A percentile compares a stretch with the other conserved stretches of the same genome.
These are phyloP conservation scores for Tetheella fluctuosa DNA, from an alignment of 2,888 invertebrate species.

Conservation along the genomic window DNA sequence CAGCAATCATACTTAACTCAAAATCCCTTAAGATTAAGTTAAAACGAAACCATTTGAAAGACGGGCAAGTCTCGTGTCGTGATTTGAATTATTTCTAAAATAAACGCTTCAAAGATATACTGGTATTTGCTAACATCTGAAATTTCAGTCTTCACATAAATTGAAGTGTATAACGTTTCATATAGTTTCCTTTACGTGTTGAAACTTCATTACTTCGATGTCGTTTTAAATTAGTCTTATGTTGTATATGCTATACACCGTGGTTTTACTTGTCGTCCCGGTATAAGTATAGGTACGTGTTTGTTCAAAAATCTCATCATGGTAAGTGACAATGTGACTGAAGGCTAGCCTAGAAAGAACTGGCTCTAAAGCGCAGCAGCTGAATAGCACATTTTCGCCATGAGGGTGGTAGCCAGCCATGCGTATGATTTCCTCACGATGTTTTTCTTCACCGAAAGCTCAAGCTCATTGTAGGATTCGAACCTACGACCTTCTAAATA, in stretches of 20 bases:
- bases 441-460: no score
- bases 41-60: constrained; percentile 27
- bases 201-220: background rate
- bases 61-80: constrained; percentile 14
- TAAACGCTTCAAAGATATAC: constrained; percentile 11
- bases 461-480: no score
- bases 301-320: background rate
- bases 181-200: background rate
- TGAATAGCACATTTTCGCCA: no score
- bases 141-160: background rate
- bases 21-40: constrained; percentile 37
- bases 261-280: background rate
- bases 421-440: no score
- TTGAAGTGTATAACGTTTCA: background rate
- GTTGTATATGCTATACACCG: background rate
- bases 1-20: constrained; percentile 38
- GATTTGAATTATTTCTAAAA: constrained; percentile 17
- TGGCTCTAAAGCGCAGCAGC: no score
- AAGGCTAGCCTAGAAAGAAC: no score
- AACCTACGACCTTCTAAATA: no score
- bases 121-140: constrained; percentile 4
- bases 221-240: background rate
- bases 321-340: no score
- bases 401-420: no score
- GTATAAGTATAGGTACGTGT: background rate